Base-by-base conservation (phyloP, 1,140 invertebrate species). In the Bombus sibiricus region DNA sequence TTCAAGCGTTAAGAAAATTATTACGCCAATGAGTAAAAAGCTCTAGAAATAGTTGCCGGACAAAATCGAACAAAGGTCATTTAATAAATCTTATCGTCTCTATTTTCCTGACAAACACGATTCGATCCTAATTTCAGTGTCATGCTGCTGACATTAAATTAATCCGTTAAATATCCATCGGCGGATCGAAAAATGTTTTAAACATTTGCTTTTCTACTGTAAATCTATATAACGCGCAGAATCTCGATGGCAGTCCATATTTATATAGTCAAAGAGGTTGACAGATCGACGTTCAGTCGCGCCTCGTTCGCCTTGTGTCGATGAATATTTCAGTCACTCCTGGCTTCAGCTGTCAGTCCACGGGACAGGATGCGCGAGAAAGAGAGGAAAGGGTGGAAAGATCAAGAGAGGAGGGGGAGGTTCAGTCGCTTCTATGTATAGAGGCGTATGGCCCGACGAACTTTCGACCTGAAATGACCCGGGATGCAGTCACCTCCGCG, bases 271-370 rank as follows among this genome's bases (percentile, higher is more conserved):
- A 74, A 77, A 90, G 86, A 86, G 86, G 89, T 90, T 90, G 89
- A 90, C 89, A 90, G 89, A 90, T 90, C 89, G 89, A 90, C 89
- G 86, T 90, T 90, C 82, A 89, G 89, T 90, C 89, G 89, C 89
- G 89, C 89, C 86, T 89, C 81, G 89, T 90, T 90, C 89, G 90
- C 77, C 83, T 90, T 78, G 83, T 81, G 83, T 73, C 86, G 89
- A 90, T 90, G 89, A 90, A 90, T 90, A 90, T 90, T 90, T 90
- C 81, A 90, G 86, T 76, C 89, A 47, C 41, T 83, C 75, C 89
- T 86, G 85, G 89, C 90, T 90, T 91, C 89, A 91, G 90, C 89
- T 91, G 90, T 90, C 90, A 91, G 87, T 81, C 78, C 66, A 47
- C 88, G 86, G 82, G 86, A 83, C 88, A 87, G 79, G 89, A 90